Conservation (phyloP, 2,888 invertebrate species). For the Drosophila hawaiiensis region DNA sequence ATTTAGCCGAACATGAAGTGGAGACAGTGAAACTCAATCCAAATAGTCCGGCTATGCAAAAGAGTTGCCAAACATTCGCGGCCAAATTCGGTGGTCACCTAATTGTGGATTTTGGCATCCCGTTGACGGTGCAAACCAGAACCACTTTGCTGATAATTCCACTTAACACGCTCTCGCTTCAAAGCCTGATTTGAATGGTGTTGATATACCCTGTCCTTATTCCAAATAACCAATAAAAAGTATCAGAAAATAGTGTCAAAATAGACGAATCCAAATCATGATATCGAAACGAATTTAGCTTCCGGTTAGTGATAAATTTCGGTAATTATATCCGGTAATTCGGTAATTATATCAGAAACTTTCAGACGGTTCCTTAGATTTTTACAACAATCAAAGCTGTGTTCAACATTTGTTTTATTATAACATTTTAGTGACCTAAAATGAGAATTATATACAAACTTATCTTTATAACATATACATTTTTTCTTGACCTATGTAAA, state of each 20-base stretch:
- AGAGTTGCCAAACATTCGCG: constrained; percentile 73
- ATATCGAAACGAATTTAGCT: neutral
- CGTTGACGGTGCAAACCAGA: constrained; percentile 13
- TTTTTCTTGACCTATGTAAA: too few relatives aligned
- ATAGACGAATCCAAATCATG: too few relatives aligned
- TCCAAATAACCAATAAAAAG: neutral
- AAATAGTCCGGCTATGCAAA: constrained; percentile 59
- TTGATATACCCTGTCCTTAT: neutral
- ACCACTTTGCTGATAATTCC: constrained; percentile 23
- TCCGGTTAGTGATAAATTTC: neutral
- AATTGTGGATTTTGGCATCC: constrained; percentile 54
- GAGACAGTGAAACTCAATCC: constrained; percentile 47
- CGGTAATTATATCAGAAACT: neutral
- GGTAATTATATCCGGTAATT: neutral
- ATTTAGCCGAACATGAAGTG: constrained; percentile 64
- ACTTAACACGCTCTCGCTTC: constrained; percentile 49
- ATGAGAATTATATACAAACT: too few relatives aligned
- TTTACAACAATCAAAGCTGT: neutral
- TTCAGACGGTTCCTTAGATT: neutral
- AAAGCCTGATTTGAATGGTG: constrained; percentile 23
- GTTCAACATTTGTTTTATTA: too few relatives aligned
- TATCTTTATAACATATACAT: too few relatives aligned
- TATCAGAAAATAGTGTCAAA: neutral
- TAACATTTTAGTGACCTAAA: too few relatives aligned
- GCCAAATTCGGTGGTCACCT: constrained; percentile 65